These are phyloP conservation scores for Sebastes schlegelii DNA, from an alignment of 2,113 vertebrate species.

Conservation along the genomic window DNA sequence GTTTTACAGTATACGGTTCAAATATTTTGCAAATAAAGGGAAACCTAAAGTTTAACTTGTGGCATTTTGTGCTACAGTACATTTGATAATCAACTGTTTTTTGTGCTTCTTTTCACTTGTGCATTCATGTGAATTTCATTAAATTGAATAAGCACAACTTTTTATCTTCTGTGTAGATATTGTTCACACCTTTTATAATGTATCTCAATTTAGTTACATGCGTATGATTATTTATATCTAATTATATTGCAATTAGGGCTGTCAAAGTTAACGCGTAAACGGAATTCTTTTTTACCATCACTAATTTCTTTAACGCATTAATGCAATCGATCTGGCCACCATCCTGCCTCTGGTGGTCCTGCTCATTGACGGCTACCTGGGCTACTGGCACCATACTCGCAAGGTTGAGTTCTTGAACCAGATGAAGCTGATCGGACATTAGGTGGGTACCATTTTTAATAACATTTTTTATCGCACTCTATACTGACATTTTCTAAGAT, in stretches of 20 bases:
- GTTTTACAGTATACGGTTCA: conserved; percentile 14
- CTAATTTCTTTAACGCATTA: too few relatives aligned
- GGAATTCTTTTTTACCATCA: too few relatives aligned
- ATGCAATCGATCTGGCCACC: conserved; percentile 80
- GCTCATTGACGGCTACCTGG: conserved; percentile 92
- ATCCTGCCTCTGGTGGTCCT: conserved; percentile 90
- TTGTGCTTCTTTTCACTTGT: conserved; percentile 1
- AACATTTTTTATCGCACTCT: too few relatives aligned
- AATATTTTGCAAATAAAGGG: conserved; percentile 31
- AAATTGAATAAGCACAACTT: background rate
- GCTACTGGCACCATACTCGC: conserved; percentile 90
- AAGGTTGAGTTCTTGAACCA: conserved; percentile 98
- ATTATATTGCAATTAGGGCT: too few relatives aligned
- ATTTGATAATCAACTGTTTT: conserved; percentile 7
- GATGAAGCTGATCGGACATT: conserved; percentile 95
- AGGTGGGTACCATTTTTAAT: conserved; percentile 77
- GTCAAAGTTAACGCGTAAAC: too few relatives aligned
- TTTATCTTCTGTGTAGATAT: conserved; percentile 4
- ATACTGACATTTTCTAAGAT: too few relatives aligned
- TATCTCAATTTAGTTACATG: background rate
- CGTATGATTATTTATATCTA: too few relatives aligned
- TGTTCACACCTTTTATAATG: background rate
- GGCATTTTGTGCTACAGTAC: background rate
- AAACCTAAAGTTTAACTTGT: conserved; percentile 11
- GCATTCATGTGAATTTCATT: background rate